Conservation (phyloP, 2,797 vertebrate species). For the Ceryle rudis region DNA sequence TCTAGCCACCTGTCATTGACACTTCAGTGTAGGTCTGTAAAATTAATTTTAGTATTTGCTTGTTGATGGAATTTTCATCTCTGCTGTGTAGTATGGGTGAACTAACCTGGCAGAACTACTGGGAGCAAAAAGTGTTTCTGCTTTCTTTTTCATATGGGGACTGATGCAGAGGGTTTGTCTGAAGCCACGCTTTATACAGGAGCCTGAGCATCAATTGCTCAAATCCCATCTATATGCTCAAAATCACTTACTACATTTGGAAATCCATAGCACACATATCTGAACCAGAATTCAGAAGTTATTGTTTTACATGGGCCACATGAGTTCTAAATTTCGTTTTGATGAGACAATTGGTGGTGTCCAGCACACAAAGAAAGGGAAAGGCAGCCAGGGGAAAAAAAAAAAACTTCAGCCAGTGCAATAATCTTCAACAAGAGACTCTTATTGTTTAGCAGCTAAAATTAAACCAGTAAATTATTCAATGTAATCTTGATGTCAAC, state of each 20-base stretch:
- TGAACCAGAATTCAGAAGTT: not conserved
- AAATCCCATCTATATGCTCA: not conserved
- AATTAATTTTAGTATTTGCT: not conserved
- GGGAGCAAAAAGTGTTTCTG: not conserved
- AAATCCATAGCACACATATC: not conserved
- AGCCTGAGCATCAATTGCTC: not conserved
- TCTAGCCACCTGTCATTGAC: not conserved
- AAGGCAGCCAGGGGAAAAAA: not conserved
- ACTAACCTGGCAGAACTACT: not conserved
- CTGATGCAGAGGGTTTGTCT: not conserved
- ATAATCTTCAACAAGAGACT: constrained; percentile 68
- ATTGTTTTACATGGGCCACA: not conserved
- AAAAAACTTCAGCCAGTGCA: constrained; percentile 39
- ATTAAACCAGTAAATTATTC: constrained; percentile 84
- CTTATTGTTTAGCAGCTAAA: constrained; percentile 79
- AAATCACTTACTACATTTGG: not conserved
- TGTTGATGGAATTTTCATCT: not conserved
- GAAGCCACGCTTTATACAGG: not conserved
- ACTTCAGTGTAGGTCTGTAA: not conserved
- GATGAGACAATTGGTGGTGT: not conserved
- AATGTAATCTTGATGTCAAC: constrained; percentile 83
- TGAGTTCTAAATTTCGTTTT: not conserved
- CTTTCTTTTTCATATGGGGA: not conserved
- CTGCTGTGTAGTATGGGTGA: not conserved
- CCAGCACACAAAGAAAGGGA: not conserved